These are phyloP conservation scores for Ochropleura leucogaster DNA, from an alignment of 2,888 invertebrate species.

Conservation along the genomic window DNA sequence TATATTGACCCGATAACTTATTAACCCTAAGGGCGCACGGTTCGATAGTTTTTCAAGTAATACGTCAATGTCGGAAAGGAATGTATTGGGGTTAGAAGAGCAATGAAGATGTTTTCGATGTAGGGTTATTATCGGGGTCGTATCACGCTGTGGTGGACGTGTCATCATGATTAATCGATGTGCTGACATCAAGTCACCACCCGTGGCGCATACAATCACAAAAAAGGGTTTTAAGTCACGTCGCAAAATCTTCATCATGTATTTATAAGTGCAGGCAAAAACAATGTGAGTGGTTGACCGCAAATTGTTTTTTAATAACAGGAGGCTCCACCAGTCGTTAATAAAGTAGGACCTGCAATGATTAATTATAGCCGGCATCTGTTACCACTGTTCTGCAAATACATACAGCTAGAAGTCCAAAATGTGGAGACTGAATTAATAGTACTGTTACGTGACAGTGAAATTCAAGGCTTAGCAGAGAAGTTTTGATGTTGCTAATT, in stretches of 20 bases:
- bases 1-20: constrained; percentile 67
- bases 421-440: constrained; percentile 60
- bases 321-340: constrained; percentile 37
- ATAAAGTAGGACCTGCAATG: constrained; percentile 50
- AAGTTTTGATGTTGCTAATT: constrained; percentile 41
- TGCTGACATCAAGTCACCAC: constrained; percentile 55
- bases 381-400: constrained; percentile 45
- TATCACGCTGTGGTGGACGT: constrained; percentile 61
- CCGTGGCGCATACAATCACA: constrained; percentile 48
- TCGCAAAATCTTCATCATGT: constrained; percentile 48
- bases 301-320: constrained; percentile 68
- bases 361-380: constrained; percentile 63
- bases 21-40: constrained; percentile 57
- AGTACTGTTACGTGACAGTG: constrained; percentile 61
- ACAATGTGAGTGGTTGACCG: constrained; percentile 55
- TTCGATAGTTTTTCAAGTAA: constrained; percentile 65
- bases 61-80: constrained; percentile 70
- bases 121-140: constrained; percentile 66
- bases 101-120: constrained; percentile 70
- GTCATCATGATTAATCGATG: constrained; percentile 72
- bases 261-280: constrained; percentile 43
- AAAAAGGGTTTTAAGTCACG: constrained; percentile 55
- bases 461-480: constrained; percentile 57
- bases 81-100: constrained; percentile 66
- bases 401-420: constrained; percentile 49